Evolutionary conservation across 2,888 invertebrate genomes (phyloP), one percentile per base, ranked within the genome.

Genomic region (Silvanus unidentatus): DNA sequence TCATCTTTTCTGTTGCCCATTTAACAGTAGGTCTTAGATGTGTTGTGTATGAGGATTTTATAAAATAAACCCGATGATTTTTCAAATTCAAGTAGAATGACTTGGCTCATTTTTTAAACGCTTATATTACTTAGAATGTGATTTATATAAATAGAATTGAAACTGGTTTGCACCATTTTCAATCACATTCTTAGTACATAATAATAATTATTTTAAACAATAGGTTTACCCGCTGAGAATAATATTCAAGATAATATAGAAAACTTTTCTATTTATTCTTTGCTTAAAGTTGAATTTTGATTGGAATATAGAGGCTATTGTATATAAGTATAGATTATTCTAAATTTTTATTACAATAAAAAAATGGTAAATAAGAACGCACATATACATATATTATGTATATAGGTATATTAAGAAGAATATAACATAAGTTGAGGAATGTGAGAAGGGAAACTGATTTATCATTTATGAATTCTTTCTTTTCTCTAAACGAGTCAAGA

Each of bases 171-270:
- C 34, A 10, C 32, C 15, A 13, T 29, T 16, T 42, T 34, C 40
- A 40, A 39, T 58, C 62, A 64, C 65, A 62, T 57, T 64, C 65
- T 63, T 51, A 52, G 48, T 54, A 59, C 59, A 61, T 61, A 66
- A 68, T 67, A 68, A 69, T 69, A 69, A 70, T 71, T 71, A 70
- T 69, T 69, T 69, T 69, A 71, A 70, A 71, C 71, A 71, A 71
- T 71, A 67, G 68, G 63, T 60, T 61, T 56, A 68, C 68, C 65
- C 59, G 68, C 63, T 61, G 69, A 53, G 68, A 57, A 57, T 60
- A 59, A 60, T 61, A 63, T 61, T 55, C 53, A 50, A 60, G 57
- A 57, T 57, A 56, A 51, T 47, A 44, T 47, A 40, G 35, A 12
- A 41, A 39, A 46, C 46, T 57, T 40, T 47, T 53, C 57, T 59